Evolutionary conservation across 2,797 vertebrate genomes (phyloP).

Genomic region (Lagorchestes hirsutus): DNA sequence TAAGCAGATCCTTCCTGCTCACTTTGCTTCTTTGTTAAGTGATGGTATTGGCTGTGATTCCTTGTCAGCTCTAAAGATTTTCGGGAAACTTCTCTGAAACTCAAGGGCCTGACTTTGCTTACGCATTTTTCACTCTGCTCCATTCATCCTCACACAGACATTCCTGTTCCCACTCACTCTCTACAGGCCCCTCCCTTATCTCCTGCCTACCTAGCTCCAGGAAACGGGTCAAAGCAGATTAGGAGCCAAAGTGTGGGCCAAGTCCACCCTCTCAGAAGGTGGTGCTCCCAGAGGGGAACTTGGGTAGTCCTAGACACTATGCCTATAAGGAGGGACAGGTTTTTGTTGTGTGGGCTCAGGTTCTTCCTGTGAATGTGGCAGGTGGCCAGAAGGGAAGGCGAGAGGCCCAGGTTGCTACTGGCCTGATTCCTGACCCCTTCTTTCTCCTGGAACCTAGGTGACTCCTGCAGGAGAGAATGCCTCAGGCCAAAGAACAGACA

Average conservation of each 20-base stretch:
- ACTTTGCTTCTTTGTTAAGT: neutral
- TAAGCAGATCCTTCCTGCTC: neutral
- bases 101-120: neutral
- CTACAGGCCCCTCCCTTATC: neutral
- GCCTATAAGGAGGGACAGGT: conserved; percentile 7
- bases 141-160: neutral
- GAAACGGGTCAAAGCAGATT: conserved; percentile 61
- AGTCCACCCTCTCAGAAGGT: conserved; percentile 55
- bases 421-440: neutral
- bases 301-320: neutral
- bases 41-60: neutral
- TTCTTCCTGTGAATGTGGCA: neutral
- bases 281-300: conserved; percentile 25
- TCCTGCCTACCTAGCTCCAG: conserved; percentile 37
- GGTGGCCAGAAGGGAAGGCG: neutral
- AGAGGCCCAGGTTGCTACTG: conserved; percentile 3
- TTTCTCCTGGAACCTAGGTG: neutral
- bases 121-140: neutral
- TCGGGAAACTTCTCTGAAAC: neutral
- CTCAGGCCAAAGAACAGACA: conserved; percentile 75
- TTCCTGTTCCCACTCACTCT: neutral
- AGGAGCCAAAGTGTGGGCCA: neutral
- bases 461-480: conserved; percentile 47
- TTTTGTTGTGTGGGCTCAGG: neutral
- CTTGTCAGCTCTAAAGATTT: neutral